Evolutionary conservation across 1,140 invertebrate genomes (phyloP).

Genomic region (Metaphire vulgaris): DNA sequence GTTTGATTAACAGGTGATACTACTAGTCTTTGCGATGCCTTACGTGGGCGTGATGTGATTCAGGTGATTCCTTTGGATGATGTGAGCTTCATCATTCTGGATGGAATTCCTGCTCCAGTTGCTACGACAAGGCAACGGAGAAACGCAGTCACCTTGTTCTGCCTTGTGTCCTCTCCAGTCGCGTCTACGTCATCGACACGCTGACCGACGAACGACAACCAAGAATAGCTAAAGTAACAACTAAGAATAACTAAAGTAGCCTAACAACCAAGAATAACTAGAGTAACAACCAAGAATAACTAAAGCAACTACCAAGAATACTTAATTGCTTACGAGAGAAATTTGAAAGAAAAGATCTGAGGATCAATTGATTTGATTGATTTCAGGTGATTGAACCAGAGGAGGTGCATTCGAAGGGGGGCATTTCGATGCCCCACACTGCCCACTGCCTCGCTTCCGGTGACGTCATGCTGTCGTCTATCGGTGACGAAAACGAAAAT

Average conservation of each 20-base stretch:
- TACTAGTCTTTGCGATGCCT: too few species aligned
- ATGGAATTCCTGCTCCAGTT: too few species aligned
- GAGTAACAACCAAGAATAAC: background rate
- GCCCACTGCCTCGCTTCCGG: constrained; percentile 84
- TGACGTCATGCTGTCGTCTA: constrained; percentile 87
- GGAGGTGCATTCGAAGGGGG: too few species aligned
- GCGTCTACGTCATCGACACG: constrained; percentile 79
- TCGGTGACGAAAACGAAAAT: constrained; percentile 78
- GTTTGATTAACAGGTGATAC: too few species aligned
- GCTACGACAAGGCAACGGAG: constrained; percentile 61
- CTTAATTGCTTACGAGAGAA: too few species aligned
- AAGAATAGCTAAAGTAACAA: constrained; percentile 58
- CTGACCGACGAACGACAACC: constrained; percentile 63
- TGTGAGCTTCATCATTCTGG: too few species aligned
- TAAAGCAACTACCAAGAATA: background rate
- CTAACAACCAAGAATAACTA: too few species aligned
- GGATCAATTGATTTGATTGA: too few species aligned
- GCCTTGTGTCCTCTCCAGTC: constrained; percentile 71
- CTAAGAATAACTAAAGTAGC: background rate
- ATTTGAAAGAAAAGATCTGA: too few species aligned
- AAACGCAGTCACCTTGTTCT: constrained; percentile 72
- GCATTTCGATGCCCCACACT: constrained; percentile 82
- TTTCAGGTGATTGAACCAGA: too few species aligned
- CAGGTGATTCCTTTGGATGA: too few species aligned
- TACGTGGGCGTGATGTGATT: too few species aligned